Evolutionary conservation across 2,113 vertebrate genomes (phyloP).

Genomic region (Miniopterus natalensis): DNA sequence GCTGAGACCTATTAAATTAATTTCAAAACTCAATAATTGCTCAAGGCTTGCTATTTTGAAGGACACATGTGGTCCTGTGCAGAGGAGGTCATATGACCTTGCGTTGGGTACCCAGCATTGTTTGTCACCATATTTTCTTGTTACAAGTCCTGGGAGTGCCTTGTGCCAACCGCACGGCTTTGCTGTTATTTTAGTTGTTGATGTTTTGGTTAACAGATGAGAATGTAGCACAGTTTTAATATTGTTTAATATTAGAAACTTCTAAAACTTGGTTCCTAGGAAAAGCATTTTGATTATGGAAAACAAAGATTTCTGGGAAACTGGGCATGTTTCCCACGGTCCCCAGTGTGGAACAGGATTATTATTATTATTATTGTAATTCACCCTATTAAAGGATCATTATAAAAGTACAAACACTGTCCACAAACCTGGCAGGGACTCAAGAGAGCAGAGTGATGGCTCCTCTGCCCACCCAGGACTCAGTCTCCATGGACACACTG

Average conservation of each 20-base stretch:
- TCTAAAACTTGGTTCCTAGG: background rate
- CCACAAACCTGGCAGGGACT: background rate
- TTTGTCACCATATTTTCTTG: background rate
- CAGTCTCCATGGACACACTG: rapidly evolving
- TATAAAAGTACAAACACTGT: background rate
- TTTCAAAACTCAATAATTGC: background rate
- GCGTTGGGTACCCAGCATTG: background rate
- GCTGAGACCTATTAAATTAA: background rate
- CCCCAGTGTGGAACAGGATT: background rate
- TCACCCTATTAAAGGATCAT: background rate
- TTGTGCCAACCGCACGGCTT: background rate
- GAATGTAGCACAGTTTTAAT: background rate
- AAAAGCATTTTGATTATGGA: background rate
- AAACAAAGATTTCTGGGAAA: conserved; percentile 11
- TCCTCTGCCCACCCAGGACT: background rate
- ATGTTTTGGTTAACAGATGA: background rate
- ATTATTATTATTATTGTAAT: background rate
- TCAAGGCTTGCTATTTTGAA: background rate
- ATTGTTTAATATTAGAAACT: conserved; percentile 27
- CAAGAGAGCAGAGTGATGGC: rapidly evolving
- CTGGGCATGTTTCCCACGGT: no score
- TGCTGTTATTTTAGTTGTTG: background rate
- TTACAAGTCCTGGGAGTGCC: background rate
- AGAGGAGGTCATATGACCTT: background rate
- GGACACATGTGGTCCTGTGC: background rate